These are phyloP conservation scores for Gallirallus australis DNA, from an alignment of 2,797 vertebrate genomes.

Conservation along the genomic window DNA sequence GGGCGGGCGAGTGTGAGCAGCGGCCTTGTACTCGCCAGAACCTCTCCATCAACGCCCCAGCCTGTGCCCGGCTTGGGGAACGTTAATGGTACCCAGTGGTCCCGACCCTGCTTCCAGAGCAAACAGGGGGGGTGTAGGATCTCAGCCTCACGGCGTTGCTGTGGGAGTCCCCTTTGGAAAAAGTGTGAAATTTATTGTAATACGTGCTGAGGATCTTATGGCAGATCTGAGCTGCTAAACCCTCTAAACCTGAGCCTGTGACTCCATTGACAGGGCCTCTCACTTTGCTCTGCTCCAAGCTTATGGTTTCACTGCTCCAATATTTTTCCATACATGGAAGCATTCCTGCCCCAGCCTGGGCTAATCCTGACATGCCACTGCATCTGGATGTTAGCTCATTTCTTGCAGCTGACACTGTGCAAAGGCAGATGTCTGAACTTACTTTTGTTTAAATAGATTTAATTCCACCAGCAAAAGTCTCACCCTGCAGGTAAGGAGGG, in stretches of 20 bases:
- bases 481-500: background rate
- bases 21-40: background rate
- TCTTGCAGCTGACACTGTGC: conserved; percentile 71
- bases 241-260: conserved; percentile 56
- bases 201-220: conserved; percentile 2
- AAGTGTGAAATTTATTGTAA: conserved; percentile 61
- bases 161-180: conserved; percentile 18
- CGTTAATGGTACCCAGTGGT: background rate
- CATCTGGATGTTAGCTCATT: conserved; percentile 70
- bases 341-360: conserved; percentile 68
- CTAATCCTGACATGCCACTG: conserved; percentile 61
- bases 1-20: background rate
- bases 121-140: background rate
- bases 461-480: background rate
- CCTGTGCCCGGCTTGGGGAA: background rate
- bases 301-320: conserved; percentile 76
- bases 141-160: background rate
- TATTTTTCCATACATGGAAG: conserved; percentile 82
- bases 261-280: conserved; percentile 56
- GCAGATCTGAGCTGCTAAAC: conserved; percentile 15
- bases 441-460: conserved; percentile 25
- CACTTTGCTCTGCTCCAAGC: conserved; percentile 72
- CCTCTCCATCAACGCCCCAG: background rate
- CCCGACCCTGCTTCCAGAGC: background rate
- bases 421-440: conserved; percentile 60